Evolutionary conservation across 2,797 vertebrate genomes (phyloP).

Genomic region (Hypotaenidia philippensis): DNA sequence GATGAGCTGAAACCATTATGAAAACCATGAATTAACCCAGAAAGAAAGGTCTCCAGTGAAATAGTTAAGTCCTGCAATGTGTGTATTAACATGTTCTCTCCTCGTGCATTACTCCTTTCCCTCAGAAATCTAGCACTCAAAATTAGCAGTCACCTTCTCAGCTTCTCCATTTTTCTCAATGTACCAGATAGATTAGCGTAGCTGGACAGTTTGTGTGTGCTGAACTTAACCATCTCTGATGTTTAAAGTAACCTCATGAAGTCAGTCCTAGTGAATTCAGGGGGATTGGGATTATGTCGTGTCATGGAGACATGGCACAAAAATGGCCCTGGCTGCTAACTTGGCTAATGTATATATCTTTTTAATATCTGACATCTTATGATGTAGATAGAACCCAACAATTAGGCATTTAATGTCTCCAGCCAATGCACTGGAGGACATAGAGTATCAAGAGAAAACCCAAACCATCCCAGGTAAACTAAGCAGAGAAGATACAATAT

Average conservation of each 20-base stretch:
- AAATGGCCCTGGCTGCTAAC: not conserved
- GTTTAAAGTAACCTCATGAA: not conserved
- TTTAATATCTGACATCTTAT: not conserved
- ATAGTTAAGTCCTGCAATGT: not conserved
- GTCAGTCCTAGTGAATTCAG: not conserved
- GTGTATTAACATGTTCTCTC: not conserved
- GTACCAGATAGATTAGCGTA: not conserved
- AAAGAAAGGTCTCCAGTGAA: not conserved
- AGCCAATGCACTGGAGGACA: not conserved
- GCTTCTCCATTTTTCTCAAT: not conserved
- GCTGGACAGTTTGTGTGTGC: not conserved
- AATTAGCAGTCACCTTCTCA: not conserved
- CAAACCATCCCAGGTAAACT: not conserved
- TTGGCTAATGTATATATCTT: not conserved
- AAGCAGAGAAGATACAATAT: not conserved
- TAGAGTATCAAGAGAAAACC: not conserved
- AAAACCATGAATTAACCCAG: not conserved
- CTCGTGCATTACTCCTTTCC: not conserved
- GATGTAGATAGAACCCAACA: not conserved
- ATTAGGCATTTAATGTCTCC: not conserved
- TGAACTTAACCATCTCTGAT: not conserved
- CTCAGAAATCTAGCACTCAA: not conserved
- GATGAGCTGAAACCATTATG: not conserved
- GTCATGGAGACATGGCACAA: not conserved
- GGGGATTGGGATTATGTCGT: fast-evolving